A percentile compares a stretch with the other conserved stretches of the same genome.
These are phyloP conservation scores for Brachionus rubens DNA, from an alignment of 1,140 invertebrate species.

Conservation along the genomic window DNA sequence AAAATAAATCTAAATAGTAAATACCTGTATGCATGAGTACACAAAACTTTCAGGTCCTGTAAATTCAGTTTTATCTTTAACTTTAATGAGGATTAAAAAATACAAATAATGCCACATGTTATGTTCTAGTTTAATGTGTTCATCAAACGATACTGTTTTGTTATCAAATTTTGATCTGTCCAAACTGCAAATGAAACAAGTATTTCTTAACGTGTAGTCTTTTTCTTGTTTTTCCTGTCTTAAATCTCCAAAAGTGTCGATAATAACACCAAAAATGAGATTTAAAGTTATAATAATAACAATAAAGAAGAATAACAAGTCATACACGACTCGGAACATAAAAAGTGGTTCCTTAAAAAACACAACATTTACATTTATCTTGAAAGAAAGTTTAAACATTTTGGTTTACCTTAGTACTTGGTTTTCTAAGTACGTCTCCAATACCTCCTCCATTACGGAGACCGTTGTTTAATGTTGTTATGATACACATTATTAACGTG, in stretches of 20 bases:
- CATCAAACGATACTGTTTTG: conserved; percentile 95
- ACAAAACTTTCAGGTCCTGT: conserved; percentile 99
- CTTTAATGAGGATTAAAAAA: conserved; percentile 93
- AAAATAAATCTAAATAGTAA: background rate
- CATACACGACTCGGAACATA: conserved; percentile 88
- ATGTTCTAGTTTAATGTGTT: conserved; percentile 92
- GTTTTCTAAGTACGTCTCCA: conserved; percentile 89
- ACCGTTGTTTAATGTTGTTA: conserved; percentile 95
- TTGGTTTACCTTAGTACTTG: conserved; percentile 83
- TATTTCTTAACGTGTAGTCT: conserved; percentile 93
- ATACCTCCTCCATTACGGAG: conserved; percentile 96
- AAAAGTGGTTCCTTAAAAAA: conserved; percentile 79
- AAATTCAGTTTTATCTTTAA: conserved; percentile 97
- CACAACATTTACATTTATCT: too few species aligned
- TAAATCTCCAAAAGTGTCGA: conserved; percentile 98
- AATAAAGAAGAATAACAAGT: conserved; percentile 97
- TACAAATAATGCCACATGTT: conserved; percentile 99
- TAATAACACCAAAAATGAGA: conserved; percentile 99
- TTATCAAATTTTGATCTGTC: conserved; percentile 96
- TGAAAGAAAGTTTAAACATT: too few species aligned
- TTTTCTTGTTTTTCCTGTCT: conserved; percentile 98
- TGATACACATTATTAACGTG: conserved; percentile 95
- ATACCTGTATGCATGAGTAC: conserved; percentile 81
- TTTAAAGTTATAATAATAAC: conserved; percentile 99
- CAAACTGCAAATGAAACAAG: conserved; percentile 89